A percentile compares a stretch with the other conserved stretches of the same genome.
Conservation (phyloP, 1,140 invertebrate species). For the Bradynema listronoti region DNA sequence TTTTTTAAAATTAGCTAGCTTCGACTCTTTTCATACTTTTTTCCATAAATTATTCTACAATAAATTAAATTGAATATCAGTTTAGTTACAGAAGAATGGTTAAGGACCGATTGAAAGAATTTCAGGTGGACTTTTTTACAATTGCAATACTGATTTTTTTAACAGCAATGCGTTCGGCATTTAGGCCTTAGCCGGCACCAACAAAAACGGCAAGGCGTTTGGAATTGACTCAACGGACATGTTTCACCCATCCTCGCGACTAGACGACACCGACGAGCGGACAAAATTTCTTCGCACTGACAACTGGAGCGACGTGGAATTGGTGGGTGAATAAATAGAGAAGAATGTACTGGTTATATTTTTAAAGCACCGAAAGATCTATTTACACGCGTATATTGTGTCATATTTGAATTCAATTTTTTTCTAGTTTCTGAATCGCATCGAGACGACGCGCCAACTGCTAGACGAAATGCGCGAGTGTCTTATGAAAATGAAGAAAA, state of each 20-base stretch:
- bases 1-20: too few relatives aligned
- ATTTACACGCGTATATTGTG: constrained; percentile 1
- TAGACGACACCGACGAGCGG: constrained; percentile 12
- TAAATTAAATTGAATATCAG: too few relatives aligned
- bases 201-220: constrained; percentile 1
- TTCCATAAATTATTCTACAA: too few relatives aligned
- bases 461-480: constrained; percentile 23
- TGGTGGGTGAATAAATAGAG: too few relatives aligned
- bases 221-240: constrained; percentile 10
- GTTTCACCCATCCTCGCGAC: constrained; percentile 7
- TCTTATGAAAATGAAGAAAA: constrained; percentile 21
- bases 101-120: constrained; percentile 30
- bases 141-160: constrained; percentile 5
- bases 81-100: too few relatives aligned
- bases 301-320: constrained; percentile 27
- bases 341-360: too few relatives aligned
- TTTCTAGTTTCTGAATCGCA: constrained; percentile 30
- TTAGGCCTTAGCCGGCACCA: not conserved
- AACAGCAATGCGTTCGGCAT: not conserved
- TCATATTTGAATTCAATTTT: constrained; percentile 5
- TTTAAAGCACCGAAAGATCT: constrained; percentile 26
- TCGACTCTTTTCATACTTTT: too few relatives aligned
- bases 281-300: constrained; percentile 21
- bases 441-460: constrained; percentile 14
- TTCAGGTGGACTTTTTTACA: constrained; percentile 31